Percentiles rank a stretch among this genome's conserved stretches.
These are phyloP conservation scores for Leptinotarsa haldemani DNA, from an alignment of 2,888 invertebrate genomes.

Conservation along the genomic window DNA sequence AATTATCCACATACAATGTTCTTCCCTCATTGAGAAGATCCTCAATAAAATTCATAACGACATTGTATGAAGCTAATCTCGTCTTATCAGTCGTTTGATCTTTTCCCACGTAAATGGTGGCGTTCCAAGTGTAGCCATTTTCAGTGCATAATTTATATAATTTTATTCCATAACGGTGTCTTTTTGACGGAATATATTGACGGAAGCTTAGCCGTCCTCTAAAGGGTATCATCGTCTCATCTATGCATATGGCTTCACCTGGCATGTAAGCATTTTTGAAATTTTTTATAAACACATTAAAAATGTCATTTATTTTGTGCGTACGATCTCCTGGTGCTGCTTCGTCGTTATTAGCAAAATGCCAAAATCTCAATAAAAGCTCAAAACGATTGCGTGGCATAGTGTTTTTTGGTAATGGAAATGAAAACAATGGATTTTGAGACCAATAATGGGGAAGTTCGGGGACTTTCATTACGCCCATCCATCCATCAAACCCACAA, in stretches of 20 bases:
- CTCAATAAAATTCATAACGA: conserved; percentile 30
- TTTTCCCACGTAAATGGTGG: conserved; percentile 34
- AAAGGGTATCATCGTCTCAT: conserved; percentile 37
- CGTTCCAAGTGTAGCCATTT: conserved; percentile 39
- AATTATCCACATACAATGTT: conserved; percentile 41
- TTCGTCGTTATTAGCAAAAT: conserved; percentile 24
- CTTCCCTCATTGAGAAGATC: conserved; percentile 31
- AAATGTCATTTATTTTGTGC: conserved; percentile 19
- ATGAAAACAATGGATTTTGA: conserved; percentile 43
- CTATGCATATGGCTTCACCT: conserved; percentile 40
- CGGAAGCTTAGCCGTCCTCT: conserved; percentile 38
- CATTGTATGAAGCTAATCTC: conserved; percentile 28
- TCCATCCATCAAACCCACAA: conserved; percentile 28
- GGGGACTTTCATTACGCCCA: conserved; percentile 33
- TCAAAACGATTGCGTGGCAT: conserved; percentile 28
- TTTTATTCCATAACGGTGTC: conserved; percentile 37
- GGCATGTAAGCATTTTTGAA: conserved; percentile 40
- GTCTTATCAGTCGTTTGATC: conserved; percentile 14
- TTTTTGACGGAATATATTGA: conserved; percentile 37
- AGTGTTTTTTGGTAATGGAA: conserved; percentile 19
- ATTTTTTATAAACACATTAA: conserved; percentile 29
- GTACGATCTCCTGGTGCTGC: conserved; percentile 7
- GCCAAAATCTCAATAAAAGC: conserved; percentile 13
- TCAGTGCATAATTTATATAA: conserved; percentile 37
- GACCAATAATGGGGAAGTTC: conserved; percentile 28